phyloP scores from a whole-genome alignment of 2,797 vertebrate genomes.

The Coregonus suidteri region DNA sequence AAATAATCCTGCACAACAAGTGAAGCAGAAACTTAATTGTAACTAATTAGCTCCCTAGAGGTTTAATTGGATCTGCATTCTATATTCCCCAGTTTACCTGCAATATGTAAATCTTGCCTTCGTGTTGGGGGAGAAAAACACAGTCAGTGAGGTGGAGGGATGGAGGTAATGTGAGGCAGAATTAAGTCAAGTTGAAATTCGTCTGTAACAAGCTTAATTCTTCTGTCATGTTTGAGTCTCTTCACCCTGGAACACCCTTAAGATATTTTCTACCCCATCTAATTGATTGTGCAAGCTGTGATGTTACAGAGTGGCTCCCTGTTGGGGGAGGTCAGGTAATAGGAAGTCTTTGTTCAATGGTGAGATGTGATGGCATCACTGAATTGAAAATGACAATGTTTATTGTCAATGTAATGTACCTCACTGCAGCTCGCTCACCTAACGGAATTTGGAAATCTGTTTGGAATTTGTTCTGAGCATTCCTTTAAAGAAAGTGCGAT shows the following conservation, averaged over 20 bases:
- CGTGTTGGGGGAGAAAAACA: conserved; percentile 49
- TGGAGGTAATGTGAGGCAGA: conserved; percentile 58
- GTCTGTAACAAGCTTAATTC: conserved; percentile 70
- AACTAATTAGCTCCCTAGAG: conserved; percentile 85
- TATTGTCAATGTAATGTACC: conserved; percentile 29
- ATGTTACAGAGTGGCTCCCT: conserved; percentile 51
- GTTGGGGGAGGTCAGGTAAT: conserved; percentile 64
- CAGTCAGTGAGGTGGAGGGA: conserved; percentile 48
- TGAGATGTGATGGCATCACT: conserved; percentile 50
- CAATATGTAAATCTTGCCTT: conserved; percentile 78
- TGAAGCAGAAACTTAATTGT: conserved; percentile 85
- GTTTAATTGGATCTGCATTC: conserved; percentile 81
- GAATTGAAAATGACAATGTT: conserved; percentile 55
- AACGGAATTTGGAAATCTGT: conserved; percentile 45
- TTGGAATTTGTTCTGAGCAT: conserved; percentile 38
- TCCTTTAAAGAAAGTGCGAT: conserved; percentile 56
- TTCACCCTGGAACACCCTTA: conserved; percentile 53
- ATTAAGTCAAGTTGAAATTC: conserved; percentile 77
- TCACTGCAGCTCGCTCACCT: conserved; percentile 28
- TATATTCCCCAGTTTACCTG: conserved; percentile 84
- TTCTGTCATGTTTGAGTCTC: conserved; percentile 68
- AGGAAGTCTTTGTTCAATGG: conserved; percentile 60
- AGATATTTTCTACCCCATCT: conserved; percentile 62
- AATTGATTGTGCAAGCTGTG: conserved; percentile 65
- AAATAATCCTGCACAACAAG: conserved; percentile 83